Conservation (phyloP, 1,140 invertebrate species). For the Protaetia brevitarsis region DNA sequence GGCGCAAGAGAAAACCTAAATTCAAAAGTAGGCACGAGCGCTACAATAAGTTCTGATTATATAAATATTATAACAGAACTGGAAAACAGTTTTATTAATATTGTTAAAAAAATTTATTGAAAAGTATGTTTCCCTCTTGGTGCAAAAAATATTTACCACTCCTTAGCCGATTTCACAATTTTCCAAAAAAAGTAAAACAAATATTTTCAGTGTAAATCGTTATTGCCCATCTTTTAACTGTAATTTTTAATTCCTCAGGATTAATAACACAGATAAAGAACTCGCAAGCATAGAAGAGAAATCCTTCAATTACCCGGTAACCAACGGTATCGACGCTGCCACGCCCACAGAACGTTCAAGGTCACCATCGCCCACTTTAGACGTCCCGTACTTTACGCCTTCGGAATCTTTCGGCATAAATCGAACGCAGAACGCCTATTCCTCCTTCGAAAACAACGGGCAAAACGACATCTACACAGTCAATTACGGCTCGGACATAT, state of each 20-base stretch:
- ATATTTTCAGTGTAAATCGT: too few species aligned
- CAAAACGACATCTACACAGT: slow-evolving; percentile 9
- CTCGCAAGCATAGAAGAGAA: slow-evolving; percentile 29
- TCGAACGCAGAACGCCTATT: slow-evolving; percentile 21
- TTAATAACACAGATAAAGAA: slow-evolving; percentile 36
- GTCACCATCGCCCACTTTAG: slow-evolving; percentile 43
- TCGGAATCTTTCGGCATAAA: neutral
- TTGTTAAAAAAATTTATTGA: too few species aligned
- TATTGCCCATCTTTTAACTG: too few species aligned
- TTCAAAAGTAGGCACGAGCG: too few species aligned
- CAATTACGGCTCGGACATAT: slow-evolving; percentile 36
- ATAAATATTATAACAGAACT: too few species aligned
- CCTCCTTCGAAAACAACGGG: slow-evolving; percentile 6
- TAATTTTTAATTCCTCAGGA: slow-evolving; percentile 33
- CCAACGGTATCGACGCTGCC: slow-evolving; percentile 30
- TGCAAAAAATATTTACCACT: too few species aligned
- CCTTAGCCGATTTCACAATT: too few species aligned
- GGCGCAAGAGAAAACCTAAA: too few species aligned
- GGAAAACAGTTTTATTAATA: too few species aligned
- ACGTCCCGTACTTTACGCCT: slow-evolving; percentile 32
- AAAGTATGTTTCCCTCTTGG: too few species aligned
- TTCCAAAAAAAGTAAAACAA: neutral
- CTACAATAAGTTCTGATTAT: too few species aligned
- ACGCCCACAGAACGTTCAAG: slow-evolving; percentile 38
- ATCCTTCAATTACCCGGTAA: neutral